Percentiles rank a stretch among this genome's conserved stretches.
Evolutionary conservation across 2,888 invertebrate species (phyloP).

Genomic region (Cephus pygmeus): DNA sequence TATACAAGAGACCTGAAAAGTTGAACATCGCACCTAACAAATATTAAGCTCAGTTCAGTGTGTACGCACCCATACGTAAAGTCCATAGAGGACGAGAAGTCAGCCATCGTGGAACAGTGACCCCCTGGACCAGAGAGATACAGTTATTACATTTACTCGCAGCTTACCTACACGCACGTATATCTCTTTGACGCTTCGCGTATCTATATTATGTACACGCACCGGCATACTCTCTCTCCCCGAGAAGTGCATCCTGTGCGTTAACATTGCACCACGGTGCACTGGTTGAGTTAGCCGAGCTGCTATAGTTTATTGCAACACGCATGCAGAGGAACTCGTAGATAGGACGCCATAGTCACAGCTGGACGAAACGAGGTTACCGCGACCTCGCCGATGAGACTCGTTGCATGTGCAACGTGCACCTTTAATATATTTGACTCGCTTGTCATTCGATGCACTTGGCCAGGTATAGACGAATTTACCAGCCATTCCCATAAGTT

Average conservation of each 20-base stretch:
- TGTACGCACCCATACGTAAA: background rate
- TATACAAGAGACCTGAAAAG: background rate
- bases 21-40: background rate
- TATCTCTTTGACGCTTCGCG: background rate
- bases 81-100: background rate
- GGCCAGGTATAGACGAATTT: background rate
- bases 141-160: conserved; percentile 41
- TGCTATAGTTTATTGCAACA: background rate
- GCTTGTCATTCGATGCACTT: background rate
- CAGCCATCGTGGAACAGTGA: conserved; percentile 39
- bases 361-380: conserved; percentile 8
- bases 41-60: background rate
- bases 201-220: background rate
- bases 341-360: background rate
- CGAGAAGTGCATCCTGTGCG: background rate
- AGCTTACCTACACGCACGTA: background rate
- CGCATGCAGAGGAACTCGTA: background rate
- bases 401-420: background rate
- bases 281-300: background rate
- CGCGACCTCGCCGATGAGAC: background rate
- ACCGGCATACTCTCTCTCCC: background rate
- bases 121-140: conserved; percentile 47
- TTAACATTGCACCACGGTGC: background rate
- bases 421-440: background rate
- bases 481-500: background rate